Base-by-base conservation (phyloP, 2,113 vertebrate species). In the Bagarius yarrelli region DNA sequence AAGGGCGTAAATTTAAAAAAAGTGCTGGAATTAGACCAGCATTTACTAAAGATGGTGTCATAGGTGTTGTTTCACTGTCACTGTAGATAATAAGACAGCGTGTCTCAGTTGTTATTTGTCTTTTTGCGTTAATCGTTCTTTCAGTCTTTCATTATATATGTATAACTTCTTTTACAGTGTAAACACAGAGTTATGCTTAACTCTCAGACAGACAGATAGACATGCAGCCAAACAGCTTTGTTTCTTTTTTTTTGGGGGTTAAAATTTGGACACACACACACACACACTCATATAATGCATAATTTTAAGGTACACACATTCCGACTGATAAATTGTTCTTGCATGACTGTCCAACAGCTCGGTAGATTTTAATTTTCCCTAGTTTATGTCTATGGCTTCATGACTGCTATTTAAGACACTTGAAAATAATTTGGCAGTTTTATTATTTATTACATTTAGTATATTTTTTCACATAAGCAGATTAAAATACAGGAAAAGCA, bases 1-100 rank as follows among this genome's bases (percentile, higher is more conserved):
- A n/a, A n/a, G n/a, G n/a, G n/a, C n/a, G n/a, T n/a, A n/a, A n/a
- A n/a, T n/a, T n/a, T n/a, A n/a, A n/a, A n/a, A n/a, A n/a, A n/a
- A n/a, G 30, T 64, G 57, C 13, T 60, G 57, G 27, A 60, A 60
- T 30, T 32, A 63, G 61, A 16, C 30, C 61, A 34, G 16, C 19
- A 21, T 9, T 67, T 67, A 40, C 64, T 40, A 34, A n/a, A 40
- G 34, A 67, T 40, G 64, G 34, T 32, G 21, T 18, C 21, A 16
- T 19, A 32, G 61, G 30, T 40, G 64, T 67, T 23, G 19, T 40
- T 40, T 67, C 34, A 67, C 64, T 40, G 64, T 14, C 64, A 67
- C 34, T 67, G 34, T 67, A 21, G 34, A 67, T 67, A 67, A 67
- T 67, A 34, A 67, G 40, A 34, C 64, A 40, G 64, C 36, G n/a